Conservation (phyloP, 2,888 invertebrate genomes). For the Serripes groenlandicus region DNA sequence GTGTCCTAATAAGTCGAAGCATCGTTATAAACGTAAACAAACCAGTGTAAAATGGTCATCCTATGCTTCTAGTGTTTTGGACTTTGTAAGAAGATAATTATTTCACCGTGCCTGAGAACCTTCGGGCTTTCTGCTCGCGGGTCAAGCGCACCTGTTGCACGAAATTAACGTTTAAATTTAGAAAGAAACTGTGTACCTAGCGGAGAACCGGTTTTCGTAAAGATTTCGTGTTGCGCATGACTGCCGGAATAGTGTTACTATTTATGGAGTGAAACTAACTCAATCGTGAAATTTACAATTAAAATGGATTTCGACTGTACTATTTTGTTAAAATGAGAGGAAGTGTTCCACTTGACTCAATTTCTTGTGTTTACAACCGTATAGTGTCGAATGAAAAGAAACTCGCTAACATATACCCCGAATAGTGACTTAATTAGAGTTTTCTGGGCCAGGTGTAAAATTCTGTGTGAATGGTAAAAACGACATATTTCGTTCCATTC, state of each 20-base stretch:
- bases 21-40: too few species aligned
- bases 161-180: neutral
- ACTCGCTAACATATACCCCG: neutral
- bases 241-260: conserved; percentile 9
- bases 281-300: conserved; percentile 22
- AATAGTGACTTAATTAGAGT: neutral
- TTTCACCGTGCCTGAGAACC: too few species aligned
- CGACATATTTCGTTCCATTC: conserved; percentile 22
- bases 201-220: conserved; percentile 12
- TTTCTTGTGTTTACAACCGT: neutral
- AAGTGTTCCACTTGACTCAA: neutral
- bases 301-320: conserved; percentile 10
- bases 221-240: conserved; percentile 15
- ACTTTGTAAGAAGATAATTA: too few species aligned
- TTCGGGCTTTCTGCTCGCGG: too few species aligned
- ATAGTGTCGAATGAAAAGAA: neutral
- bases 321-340: neutral
- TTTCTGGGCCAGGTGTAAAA: conserved; percentile 14
- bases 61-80: too few species aligned
- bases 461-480: neutral
- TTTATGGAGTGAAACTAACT: conserved; percentile 7
- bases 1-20: too few species aligned
- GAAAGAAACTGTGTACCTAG: neutral
- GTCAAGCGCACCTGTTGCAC: conserved; percentile 12
- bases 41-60: too few species aligned